Conservation (phyloP, 2,797 vertebrate genomes). For the Hippocampus kuda region DNA sequence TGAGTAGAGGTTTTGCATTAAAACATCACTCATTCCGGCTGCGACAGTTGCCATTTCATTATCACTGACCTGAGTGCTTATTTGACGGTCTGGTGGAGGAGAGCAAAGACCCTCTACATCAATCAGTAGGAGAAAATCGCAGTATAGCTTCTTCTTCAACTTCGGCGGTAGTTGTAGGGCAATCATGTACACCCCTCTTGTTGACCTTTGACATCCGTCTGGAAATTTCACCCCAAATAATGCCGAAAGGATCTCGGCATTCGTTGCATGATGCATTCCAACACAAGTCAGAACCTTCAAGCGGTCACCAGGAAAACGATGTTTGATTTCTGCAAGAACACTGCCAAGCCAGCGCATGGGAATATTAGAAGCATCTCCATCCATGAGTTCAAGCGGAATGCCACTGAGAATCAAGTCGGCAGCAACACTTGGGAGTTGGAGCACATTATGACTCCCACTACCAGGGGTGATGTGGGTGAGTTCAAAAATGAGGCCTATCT, state of each 20-base stretch:
- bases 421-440: conserved; percentile 64
- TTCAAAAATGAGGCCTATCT: conserved; percentile 75
- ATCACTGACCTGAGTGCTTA: conserved; percentile 32
- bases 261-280: conserved; percentile 46
- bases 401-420: conserved; percentile 69
- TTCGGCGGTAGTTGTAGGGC: conserved; percentile 47
- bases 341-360: conserved; percentile 66
- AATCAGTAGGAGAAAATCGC: conserved; percentile 59
- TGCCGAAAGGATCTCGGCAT: conserved; percentile 54
- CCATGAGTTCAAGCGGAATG: conserved; percentile 71
- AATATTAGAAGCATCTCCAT: conserved; percentile 70
- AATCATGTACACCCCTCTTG: conserved; percentile 54
- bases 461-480: conserved; percentile 50
- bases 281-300: conserved; percentile 62
- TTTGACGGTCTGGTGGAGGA: conserved; percentile 15
- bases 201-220: conserved; percentile 39
- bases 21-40: conserved; percentile 59
- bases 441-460: conserved; percentile 52
- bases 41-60: conserved; percentile 63
- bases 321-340: conserved; percentile 67
- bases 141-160: conserved; percentile 59
- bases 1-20: conserved; percentile 58
- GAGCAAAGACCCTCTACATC: conserved; percentile 57
- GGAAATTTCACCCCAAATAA: conserved; percentile 68
- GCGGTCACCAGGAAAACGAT: conserved; percentile 51